These are phyloP conservation scores for Dasyprocta punctata DNA, from an alignment of 2,113 vertebrate genomes.

Conservation along the genomic window DNA sequence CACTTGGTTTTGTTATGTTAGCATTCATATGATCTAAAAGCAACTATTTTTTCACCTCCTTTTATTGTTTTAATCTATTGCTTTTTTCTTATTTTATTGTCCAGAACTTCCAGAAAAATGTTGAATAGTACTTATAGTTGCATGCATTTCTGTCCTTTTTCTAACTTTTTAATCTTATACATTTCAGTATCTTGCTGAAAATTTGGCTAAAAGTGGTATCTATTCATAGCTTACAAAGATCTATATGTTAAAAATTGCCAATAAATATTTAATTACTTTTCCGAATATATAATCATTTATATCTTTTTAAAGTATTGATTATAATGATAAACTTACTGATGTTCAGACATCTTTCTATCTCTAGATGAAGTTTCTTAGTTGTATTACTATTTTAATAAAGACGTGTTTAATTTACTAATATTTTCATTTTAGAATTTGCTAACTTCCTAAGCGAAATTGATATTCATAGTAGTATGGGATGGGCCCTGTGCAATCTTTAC, in stretches of 20 bases:
- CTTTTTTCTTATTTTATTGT: background rate
- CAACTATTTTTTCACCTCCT: background rate
- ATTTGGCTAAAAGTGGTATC: background rate
- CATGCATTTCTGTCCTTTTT: background rate
- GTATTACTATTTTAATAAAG: slow-evolving; percentile 19
- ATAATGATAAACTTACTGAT: background rate
- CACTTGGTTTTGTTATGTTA: background rate
- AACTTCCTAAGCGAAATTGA: background rate
- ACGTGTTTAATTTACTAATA: slow-evolving; percentile 19
- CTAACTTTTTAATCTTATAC: background rate
- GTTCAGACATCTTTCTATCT: background rate
- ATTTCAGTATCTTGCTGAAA: slow-evolving; percentile 3
- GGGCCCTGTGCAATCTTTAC: background rate
- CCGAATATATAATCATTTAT: background rate
- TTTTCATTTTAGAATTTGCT: slow-evolving; percentile 18
- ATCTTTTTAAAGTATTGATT: background rate
- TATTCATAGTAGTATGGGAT: background rate
- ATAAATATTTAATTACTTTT: background rate
- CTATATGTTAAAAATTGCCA: background rate
- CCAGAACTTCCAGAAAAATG: background rate
- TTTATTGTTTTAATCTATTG: background rate
- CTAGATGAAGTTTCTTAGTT: slow-evolving; percentile 4
- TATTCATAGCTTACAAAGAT: background rate
- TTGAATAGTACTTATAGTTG: background rate
- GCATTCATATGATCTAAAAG: background rate